These are phyloP conservation scores for Calidris pugnax DNA, from an alignment of 2,113 vertebrate genomes.

Conservation along the genomic window DNA sequence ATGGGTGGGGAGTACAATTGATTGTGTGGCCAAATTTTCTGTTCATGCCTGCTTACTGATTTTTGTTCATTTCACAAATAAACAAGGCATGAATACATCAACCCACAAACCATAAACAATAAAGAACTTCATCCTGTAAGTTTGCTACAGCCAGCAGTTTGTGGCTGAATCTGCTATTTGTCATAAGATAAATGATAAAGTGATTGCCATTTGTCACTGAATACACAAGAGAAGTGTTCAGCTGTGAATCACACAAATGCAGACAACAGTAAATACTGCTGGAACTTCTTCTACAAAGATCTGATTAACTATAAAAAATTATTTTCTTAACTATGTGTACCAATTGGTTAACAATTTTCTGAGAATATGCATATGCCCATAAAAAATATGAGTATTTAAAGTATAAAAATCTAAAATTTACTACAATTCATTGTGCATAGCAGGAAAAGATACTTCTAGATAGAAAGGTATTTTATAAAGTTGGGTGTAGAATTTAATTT, in stretches of 20 bases:
- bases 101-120: constrained; percentile 88
- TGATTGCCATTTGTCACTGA: constrained; percentile 88
- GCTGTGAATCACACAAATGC: constrained; percentile 76
- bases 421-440: constrained; percentile 54
- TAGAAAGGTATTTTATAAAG: constrained; percentile 76
- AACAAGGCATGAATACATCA: constrained; percentile 92
- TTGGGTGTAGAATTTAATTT: constrained; percentile 81
- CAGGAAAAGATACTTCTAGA: constrained; percentile 62
- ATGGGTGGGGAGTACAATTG: constrained; percentile 71
- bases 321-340: constrained; percentile 32
- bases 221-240: constrained; percentile 82
- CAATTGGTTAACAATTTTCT: constrained; percentile 58
- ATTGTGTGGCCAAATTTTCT: constrained; percentile 81
- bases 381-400: not conserved
- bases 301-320: constrained; percentile 47
- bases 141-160: constrained; percentile 89
- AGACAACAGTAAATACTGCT: constrained; percentile 76
- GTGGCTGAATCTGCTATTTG: constrained; percentile 87
- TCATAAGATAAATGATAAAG: constrained; percentile 89
- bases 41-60: constrained; percentile 84
- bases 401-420: constrained; percentile 58
- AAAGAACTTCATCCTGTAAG: constrained; percentile 90
- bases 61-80: constrained; percentile 90
- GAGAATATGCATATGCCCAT: not conserved
- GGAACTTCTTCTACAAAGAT: constrained; percentile 58